Conservation (phyloP, 53 echinoderm and acorn worm genomes). For the Pentamera pediparva region DNA sequence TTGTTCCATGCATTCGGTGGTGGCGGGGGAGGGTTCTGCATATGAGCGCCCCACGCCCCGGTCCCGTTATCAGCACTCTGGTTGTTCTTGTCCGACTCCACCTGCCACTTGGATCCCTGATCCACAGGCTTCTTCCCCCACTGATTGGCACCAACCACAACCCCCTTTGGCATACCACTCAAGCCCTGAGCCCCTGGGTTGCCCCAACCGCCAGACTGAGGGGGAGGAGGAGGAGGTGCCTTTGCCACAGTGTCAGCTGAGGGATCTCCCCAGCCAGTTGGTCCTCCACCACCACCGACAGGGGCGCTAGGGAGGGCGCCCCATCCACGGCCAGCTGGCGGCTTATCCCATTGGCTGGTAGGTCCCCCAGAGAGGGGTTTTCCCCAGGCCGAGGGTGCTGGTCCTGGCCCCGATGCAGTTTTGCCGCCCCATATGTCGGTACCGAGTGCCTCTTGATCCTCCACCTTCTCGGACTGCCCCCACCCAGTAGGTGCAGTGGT, state of each 20-base stretch:
- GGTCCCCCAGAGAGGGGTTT: slow-evolving; percentile 36
- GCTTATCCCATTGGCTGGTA: slow-evolving; percentile 19
- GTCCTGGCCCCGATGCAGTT: slow-evolving; percentile 36
- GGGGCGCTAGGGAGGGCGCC: slow-evolving; percentile 32
- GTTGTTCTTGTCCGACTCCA: neutral
- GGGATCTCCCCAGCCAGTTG: slow-evolving; percentile 66
- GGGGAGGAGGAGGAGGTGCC: slow-evolving; percentile 4
- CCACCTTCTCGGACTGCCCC: slow-evolving; percentile 37
- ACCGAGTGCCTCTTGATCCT: slow-evolving; percentile 19
- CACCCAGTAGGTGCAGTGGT: slow-evolving; percentile 24
- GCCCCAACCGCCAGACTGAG: slow-evolving; percentile 38
- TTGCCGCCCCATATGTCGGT: slow-evolving; percentile 31
- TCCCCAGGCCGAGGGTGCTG: slow-evolving; percentile 63
- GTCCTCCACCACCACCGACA: slow-evolving; percentile 1
- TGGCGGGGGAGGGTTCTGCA: slow-evolving; percentile 29
- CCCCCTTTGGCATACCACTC: slow-evolving; percentile 17
- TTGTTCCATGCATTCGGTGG: slow-evolving; percentile 50
- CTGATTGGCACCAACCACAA: slow-evolving; percentile 23
- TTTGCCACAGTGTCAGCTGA: too few relatives aligned
- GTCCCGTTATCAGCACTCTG: slow-evolving; percentile 43
- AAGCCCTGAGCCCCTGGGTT: slow-evolving; percentile 22
- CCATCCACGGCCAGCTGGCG: slow-evolving; percentile 58
- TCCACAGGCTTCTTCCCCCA: slow-evolving; percentile 96
- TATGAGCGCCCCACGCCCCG: slow-evolving; percentile 56
- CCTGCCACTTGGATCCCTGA: slow-evolving; percentile 64